A percentile compares a stretch with the other conserved stretches of the same genome.
Evolutionary conservation across 2,888 invertebrate species (phyloP).

Genomic region (Leucoma salicis): DNA sequence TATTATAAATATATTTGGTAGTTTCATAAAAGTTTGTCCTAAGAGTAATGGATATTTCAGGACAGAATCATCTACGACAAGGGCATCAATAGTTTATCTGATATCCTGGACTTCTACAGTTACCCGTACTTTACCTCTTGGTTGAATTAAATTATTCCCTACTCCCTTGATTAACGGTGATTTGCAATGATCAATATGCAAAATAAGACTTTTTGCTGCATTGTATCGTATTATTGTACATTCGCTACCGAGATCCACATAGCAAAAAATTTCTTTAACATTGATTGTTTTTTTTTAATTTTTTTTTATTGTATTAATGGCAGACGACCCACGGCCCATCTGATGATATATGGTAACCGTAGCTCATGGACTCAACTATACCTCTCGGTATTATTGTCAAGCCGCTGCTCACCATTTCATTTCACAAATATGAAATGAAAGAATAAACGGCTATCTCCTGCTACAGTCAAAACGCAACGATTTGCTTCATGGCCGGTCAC

Average conservation of each 20-base stretch:
- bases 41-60: background rate
- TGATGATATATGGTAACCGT: too few species aligned
- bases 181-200: too few species aligned
- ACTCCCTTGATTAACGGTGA: background rate
- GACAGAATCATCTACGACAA: slow-evolving; percentile 2
- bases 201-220: too few species aligned
- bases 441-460: too few species aligned
- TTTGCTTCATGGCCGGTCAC: too few species aligned
- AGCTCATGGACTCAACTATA: too few species aligned
- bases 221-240: background rate
- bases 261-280: background rate
- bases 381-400: too few species aligned
- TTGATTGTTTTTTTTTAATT: background rate
- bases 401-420: too few species aligned
- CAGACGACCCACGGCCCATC: too few species aligned
- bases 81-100: background rate
- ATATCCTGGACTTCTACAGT: background rate
- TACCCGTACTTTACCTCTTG: background rate
- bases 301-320: background rate
- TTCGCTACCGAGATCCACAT: slow-evolving; percentile 3
- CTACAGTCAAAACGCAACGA: too few species aligned
- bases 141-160: background rate
- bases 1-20: background rate
- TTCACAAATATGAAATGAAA: too few species aligned
- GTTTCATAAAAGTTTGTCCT: slow-evolving; percentile 3